These are phyloP conservation scores for Oryzias celebensis DNA, from an alignment of 2,113 vertebrate species.

Conservation along the genomic window DNA sequence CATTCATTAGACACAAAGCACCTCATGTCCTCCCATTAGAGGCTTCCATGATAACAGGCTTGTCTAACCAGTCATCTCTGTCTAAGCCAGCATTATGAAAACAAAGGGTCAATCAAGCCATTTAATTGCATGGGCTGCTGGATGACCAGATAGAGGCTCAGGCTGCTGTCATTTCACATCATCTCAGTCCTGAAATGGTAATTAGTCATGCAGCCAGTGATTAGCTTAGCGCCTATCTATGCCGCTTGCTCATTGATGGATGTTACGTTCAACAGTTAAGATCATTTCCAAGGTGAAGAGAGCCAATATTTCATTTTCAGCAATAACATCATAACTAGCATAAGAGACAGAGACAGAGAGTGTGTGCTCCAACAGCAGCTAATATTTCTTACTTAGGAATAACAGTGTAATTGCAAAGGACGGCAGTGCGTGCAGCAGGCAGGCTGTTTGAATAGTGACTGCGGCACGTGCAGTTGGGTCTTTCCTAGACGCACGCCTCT, in stretches of 20 bases:
- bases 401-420: slow-evolving; percentile 57
- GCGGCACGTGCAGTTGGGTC: slow-evolving; percentile 9
- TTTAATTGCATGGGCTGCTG: slow-evolving; percentile 72
- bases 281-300: slow-evolving; percentile 65
- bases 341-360: slow-evolving; percentile 12
- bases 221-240: slow-evolving; percentile 65
- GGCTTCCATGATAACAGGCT: slow-evolving; percentile 48
- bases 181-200: slow-evolving; percentile 70
- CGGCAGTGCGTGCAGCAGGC: slow-evolving; percentile 1
- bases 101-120: slow-evolving; percentile 72
- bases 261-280: slow-evolving; percentile 64
- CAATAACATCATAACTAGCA: slow-evolving; percentile 60
- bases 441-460: not conserved
- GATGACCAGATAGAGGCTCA: slow-evolving; percentile 60
- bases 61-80: slow-evolving; percentile 59
- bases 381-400: slow-evolving; percentile 62
- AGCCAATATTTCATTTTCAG: slow-evolving; percentile 68
- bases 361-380: not conserved
- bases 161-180: slow-evolving; percentile 63
- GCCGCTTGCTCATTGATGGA: slow-evolving; percentile 68
- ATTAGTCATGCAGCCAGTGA: slow-evolving; percentile 75
- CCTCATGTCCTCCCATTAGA: slow-evolving; percentile 52
- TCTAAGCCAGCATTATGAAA: slow-evolving; percentile 68
- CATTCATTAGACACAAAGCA: slow-evolving; percentile 62
- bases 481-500: slow-evolving; percentile 39